Evolutionary conservation across 1,140 invertebrate genomes (phyloP), one percentile per base, ranked within the genome.

Genomic region (Drosophila willistoni): DNA sequence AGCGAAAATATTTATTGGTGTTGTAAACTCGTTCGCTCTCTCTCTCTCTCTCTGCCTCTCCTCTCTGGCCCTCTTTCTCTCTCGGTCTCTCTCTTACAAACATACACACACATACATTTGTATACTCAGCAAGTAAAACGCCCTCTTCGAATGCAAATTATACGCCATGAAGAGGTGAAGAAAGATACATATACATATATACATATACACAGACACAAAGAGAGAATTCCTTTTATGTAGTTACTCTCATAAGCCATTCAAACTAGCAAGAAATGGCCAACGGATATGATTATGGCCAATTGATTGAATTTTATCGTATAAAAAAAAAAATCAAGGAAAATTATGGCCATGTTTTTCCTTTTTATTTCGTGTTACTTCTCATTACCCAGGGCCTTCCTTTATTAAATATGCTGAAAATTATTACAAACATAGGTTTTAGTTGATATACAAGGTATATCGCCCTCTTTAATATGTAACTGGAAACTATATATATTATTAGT

Each of bases 1-100:
- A 71, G 78, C 73, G 74, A 89, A 89, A 89, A 80, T 80, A 89
- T 89, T 87, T 87, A 77, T 89, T 87, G 84, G 89, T 83, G 76
- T 77, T 86, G 76, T 62, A 59, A 59, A 59, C 56, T 59, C 33
- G 56, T 36, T 59, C 33, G 56, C 56, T 9, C 56, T 59, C 44
- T 51, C 39, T 59, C 33, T 33, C 56, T 9, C 56, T 59, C 44
- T 51, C 39, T 81, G 68, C 61, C 60, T 66, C 64, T 77, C 65
- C 68, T 60, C 81, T 79, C n/a, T n/a, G n/a, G 71, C 82, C 79
- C 74, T 87, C 72, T 71, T 82, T 70, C 76, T 82, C 82, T 71
- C 68, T 57, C 63, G 54, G 14, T 3, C n/a, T 25, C 2, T 25
- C 2, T 41, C 29, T 56, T 29, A 29, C 29, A 29, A 7, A 29